Evolutionary conservation across 1,140 invertebrate species (phyloP), one percentile per base, ranked within the genome.

Genomic region (Drosophila nasuta): DNA sequence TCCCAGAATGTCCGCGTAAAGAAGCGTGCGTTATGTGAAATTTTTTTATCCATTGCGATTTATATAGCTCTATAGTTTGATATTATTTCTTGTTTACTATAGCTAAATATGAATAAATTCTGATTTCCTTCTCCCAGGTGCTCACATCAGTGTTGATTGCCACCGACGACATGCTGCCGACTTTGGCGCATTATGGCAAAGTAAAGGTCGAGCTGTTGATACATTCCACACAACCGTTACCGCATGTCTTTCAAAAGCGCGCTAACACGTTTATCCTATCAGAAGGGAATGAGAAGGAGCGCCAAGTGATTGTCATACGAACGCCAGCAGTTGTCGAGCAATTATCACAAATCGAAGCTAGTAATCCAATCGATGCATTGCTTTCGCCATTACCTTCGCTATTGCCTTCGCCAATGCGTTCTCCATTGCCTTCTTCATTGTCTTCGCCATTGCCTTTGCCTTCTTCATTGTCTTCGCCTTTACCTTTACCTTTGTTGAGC

Each of bases 211-310:
- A 67, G n/a, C 45, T 49, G 3, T 45, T 82, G 2, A 59, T 82
- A 15, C 38, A 79, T 8, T 52, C 51, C 1, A 28, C 79, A 2
- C 35, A 68, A 45, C 75, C 79, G 1, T 43, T 65, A n/a, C 59
- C 52, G 7, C 67, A 65, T 13, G 13, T 75, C 0, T 75, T 71
- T 6, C 46, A 71, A 17, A 58, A 71, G 5, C 73, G 73, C 11
- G 20, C 64, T 5, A 17, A 62, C 28, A 6, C 35, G 5, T 28
- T 75, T 2, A 35, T 45, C n/a, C 52, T 25, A 15, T 6, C 10
- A 13, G 7, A 15, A 49, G 2, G 30, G 8, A 13, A 38, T 10
- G 35, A 45, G 8, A 13, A 38, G 35, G 35, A 41, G 25, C 15
- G 1, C 5, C 6, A 45, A 2, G 25, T 59, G n/a, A 8, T 43